Percentiles rank a stretch among this genome's conserved stretches.
These are phyloP conservation scores for Oceanodroma leucorhoa DNA, from an alignment of 2,797 vertebrate genomes.

Conservation along the genomic window DNA sequence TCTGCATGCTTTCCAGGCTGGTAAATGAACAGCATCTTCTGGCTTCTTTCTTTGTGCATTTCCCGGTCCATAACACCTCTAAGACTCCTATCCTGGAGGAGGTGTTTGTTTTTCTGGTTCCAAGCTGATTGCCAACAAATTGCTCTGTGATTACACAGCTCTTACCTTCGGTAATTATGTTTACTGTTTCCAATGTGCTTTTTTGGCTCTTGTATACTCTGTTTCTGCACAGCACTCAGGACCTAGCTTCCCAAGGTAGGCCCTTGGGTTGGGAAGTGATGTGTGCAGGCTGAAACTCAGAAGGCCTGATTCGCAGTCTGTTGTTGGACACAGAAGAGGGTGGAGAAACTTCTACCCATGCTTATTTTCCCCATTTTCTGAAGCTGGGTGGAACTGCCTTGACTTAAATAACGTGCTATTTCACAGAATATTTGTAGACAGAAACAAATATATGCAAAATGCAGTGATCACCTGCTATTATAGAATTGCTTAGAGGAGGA, in stretches of 20 bases:
- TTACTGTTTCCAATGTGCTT: background rate
- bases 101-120: background rate
- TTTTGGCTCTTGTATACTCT: background rate
- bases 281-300: background rate
- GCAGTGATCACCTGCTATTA: background rate
- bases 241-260: background rate
- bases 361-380: background rate
- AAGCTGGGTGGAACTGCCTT: background rate
- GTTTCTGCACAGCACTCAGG: background rate
- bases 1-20: background rate
- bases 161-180: background rate
- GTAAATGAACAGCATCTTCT: background rate
- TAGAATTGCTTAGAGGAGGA: background rate
- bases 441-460: background rate
- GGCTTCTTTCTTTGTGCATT: background rate
- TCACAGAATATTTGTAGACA: background rate
- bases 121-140: background rate
- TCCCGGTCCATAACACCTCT: background rate
- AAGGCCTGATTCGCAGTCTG: background rate
- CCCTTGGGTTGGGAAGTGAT: background rate
- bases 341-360: background rate
- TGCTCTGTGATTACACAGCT: background rate
- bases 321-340: background rate
- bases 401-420: background rate
- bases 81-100: background rate